phyloP scores from a whole-genome alignment of 37 sponge, comb jelly and placozoan species.

The Aplysina aerophoba region DNA sequence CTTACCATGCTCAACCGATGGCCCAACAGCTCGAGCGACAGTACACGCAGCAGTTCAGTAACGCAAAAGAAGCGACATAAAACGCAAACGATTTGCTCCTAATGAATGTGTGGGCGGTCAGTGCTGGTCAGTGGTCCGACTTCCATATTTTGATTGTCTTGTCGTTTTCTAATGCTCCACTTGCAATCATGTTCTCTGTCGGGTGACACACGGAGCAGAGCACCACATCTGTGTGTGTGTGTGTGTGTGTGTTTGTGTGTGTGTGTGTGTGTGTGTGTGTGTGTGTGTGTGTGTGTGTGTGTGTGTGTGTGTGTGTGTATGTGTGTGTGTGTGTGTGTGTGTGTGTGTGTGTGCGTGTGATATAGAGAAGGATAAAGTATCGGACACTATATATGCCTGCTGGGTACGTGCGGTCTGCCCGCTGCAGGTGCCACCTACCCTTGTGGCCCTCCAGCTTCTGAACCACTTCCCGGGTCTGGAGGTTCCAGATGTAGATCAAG shows the following conservation, averaged over 20 bases:
- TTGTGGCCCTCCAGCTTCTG: constrained; percentile 95
- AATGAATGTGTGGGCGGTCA: too few relatives aligned
- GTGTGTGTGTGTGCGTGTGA: background rate
- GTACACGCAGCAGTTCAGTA: too few relatives aligned
- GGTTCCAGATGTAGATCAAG: constrained; percentile 97
- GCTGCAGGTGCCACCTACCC: constrained; percentile 41
- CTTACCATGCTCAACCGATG: too few relatives aligned
- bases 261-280: background rate
- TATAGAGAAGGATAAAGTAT: background rate
- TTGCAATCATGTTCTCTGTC: constrained; percentile 95
- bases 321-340: background rate
- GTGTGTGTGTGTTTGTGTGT: background rate
- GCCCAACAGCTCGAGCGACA: too few relatives aligned
- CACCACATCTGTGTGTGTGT: constrained; percentile 76
- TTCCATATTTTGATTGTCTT: constrained; percentile 97
- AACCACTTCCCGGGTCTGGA: constrained; percentile 96
- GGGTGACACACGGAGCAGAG: constrained; percentile 96
- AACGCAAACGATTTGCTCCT: too few relatives aligned
- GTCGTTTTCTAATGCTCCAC: constrained; percentile 90
- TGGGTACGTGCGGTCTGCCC: background rate
- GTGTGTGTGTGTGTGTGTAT: background rate
- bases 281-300: background rate
- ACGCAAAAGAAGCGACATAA: too few relatives aligned
- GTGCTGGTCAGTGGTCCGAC: constrained; percentile 63
- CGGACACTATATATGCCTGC: background rate